Evolutionary conservation across 2,888 invertebrate species (phyloP).

Genomic region (Theretra japonica): DNA sequence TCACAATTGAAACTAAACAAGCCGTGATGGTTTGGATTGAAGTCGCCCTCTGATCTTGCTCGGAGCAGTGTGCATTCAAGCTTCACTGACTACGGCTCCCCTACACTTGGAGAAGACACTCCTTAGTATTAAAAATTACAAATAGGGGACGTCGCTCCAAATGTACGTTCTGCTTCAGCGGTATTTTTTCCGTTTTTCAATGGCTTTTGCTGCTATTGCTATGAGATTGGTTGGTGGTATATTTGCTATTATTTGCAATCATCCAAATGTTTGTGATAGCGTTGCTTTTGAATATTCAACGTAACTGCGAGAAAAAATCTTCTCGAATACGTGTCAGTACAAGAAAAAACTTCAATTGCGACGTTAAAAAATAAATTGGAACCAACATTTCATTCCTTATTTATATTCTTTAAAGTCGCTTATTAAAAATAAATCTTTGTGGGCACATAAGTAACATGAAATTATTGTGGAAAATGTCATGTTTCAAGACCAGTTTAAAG

Average conservation of each 20-base stretch:
- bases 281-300: too few relatives aligned
- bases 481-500: too few relatives aligned
- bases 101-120: background rate
- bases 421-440: too few relatives aligned
- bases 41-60: slow-evolving; percentile 18
- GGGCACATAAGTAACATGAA: too few relatives aligned
- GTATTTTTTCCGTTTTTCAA: background rate
- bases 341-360: too few relatives aligned
- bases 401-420: too few relatives aligned
- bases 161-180: background rate
- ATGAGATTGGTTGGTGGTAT: background rate
- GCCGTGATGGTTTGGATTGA: slow-evolving; percentile 11
- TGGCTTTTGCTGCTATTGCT: background rate
- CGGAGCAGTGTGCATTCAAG: slow-evolving; percentile 16
- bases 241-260: background rate
- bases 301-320: too few relatives aligned
- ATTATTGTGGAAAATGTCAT: too few relatives aligned
- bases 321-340: too few relatives aligned
- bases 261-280: background rate
- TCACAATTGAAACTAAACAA: slow-evolving; percentile 21
- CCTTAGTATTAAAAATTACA: slow-evolving; percentile 23
- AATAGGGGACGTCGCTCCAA: background rate
- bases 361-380: too few relatives aligned
- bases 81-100: slow-evolving; percentile 18
- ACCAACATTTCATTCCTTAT: too few relatives aligned